Base-by-base conservation (phyloP, 2,888 invertebrate species). In the Ptychoptera contaminata region DNA sequence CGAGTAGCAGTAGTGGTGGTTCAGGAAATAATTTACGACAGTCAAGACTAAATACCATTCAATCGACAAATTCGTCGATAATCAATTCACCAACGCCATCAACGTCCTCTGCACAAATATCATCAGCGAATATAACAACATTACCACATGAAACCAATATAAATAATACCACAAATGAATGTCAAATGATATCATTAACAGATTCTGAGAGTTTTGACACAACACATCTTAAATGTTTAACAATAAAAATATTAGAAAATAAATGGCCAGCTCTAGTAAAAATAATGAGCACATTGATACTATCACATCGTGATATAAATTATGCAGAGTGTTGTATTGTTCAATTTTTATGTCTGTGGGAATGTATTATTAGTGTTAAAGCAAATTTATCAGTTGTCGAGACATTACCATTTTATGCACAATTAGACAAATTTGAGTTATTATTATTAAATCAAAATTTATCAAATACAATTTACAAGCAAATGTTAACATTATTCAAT, bases 301-400 rank as follows among this genome's bases (percentile, higher is more conserved):
- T 54, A 16, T 52, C 56, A 34, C 56, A 57, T 46, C 56, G 60
- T 49, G 53, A 54, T 30, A 48, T 58, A 11, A 60, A 15, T 57
- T 58, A 7, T 31, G 71, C 77, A 44, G 79, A 81, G 64, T 79
- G 78, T 54, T 80, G 80, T 61, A 73, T 80, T 54, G 67, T 88
- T 44, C 85, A 86, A 41, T 91, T 90, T 61, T 72, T 91, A 51
- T 79, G 82, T 43, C 66, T 91, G 34, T 90, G 90, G 90, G 86
- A 88, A 59, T 82, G 84, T 51, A 85, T 88, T 14, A 88, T 91
- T 58, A 87, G 88, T 44, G 87, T 90, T 1, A 86, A 85, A 67
- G 86, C 88, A 16, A 90, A 90, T 68, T 72, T 91, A 44, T 87
- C 88, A 37, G 82, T 90, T 29, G 81, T 86, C 50, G 88, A 90